Percentiles rank a stretch among this genome's conserved stretches.
Evolutionary conservation across 1,140 invertebrate species (phyloP).

Genomic region (Trichomalopsis sarcophagae): DNA sequence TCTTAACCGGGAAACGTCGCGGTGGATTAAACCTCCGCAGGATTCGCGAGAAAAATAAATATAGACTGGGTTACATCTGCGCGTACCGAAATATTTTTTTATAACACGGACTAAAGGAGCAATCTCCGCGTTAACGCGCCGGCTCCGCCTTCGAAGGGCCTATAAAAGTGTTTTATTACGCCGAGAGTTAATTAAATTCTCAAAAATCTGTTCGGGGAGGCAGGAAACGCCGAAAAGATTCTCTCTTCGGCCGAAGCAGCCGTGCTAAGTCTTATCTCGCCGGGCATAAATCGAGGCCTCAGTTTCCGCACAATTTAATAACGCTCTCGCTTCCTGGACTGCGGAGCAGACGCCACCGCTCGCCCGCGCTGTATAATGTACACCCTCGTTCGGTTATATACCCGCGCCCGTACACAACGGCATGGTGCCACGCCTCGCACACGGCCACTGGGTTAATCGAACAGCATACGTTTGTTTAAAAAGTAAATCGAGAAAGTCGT

Average conservation of each 20-base stretch:
- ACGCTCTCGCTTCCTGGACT: constrained; percentile 37
- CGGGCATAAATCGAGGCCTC: constrained; percentile 55
- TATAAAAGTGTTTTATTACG: constrained; percentile 5
- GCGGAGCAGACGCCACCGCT: background rate
- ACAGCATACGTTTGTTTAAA: background rate
- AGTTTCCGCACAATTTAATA: constrained; percentile 59
- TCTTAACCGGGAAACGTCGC: too few species aligned
- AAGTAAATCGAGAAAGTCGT: background rate
- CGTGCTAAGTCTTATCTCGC: constrained; percentile 43
- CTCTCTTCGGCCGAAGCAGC: background rate
- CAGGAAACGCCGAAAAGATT: background rate
- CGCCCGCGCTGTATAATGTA: background rate
- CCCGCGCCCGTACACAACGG: too few species aligned
- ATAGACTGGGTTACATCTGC: too few species aligned
- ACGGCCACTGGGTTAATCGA: background rate
- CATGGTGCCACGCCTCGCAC: background rate
- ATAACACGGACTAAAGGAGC: too few species aligned
- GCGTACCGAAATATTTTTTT: too few species aligned
- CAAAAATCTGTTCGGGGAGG: constrained; percentile 5
- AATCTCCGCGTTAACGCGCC: too few species aligned
- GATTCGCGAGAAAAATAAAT: too few species aligned
- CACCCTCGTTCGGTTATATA: background rate
- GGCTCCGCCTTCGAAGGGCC: background rate
- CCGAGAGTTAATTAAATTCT: constrained; percentile 18
- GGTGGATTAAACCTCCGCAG: too few species aligned